These are phyloP conservation scores for Hydraecia micacea DNA, from an alignment of 2,888 invertebrate genomes.

Conservation along the genomic window DNA sequence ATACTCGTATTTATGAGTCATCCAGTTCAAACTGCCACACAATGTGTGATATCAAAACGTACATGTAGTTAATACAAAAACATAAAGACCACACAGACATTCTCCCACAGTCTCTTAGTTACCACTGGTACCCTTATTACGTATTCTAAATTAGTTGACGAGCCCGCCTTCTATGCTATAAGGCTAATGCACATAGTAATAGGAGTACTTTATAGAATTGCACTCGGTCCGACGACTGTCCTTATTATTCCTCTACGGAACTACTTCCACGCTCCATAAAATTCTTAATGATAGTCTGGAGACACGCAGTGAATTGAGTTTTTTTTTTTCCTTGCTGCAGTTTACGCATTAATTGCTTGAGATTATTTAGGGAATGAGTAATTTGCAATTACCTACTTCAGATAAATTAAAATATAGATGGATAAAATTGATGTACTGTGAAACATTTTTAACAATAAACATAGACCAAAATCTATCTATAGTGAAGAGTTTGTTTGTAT, in stretches of 20 bases:
- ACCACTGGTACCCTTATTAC: neutral
- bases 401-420: neutral
- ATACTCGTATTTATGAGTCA: neutral
- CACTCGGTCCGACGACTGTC: constrained; percentile 36
- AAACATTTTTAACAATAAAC: neutral
- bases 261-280: constrained; percentile 60
- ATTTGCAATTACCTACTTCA: neutral
- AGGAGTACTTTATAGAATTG: constrained; percentile 54
- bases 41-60: neutral
- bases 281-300: constrained; percentile 52
- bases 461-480: neutral
- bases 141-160: constrained; percentile 24
- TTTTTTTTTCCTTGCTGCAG: constrained; percentile 17
- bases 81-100: neutral
- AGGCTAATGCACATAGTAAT: constrained; percentile 29
- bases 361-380: neutral
- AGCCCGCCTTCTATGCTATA: constrained; percentile 19
- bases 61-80: neutral
- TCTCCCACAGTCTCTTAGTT: neutral
- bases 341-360: constrained; percentile 28
- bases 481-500: neutral
- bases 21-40: too few species aligned
- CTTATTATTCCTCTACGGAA: constrained; percentile 59
- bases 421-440: too few species aligned
- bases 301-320: constrained; percentile 31